Conservation (phyloP, 2,888 invertebrate species). For the Meta bourneti region DNA sequence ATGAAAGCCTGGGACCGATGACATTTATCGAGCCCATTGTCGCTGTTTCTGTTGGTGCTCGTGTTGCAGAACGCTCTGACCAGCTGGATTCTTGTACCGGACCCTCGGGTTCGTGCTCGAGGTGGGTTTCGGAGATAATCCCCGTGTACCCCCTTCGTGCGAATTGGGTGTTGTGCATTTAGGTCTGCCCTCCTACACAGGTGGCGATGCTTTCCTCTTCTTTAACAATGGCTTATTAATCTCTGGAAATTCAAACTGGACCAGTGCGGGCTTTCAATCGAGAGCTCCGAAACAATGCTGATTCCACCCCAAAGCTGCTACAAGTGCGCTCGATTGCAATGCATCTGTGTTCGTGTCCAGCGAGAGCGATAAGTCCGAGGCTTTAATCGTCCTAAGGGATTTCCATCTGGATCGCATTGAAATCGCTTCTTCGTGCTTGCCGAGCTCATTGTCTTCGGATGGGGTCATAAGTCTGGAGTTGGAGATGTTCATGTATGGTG, state of each 20-base stretch:
- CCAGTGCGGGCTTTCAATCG: too few species aligned
- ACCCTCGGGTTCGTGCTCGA: background rate
- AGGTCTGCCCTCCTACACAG: too few species aligned
- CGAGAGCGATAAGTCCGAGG: background rate
- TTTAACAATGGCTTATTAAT: too few species aligned
- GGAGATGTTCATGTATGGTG: too few species aligned
- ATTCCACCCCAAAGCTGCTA: background rate
- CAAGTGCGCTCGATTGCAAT: background rate
- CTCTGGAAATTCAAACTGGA: too few species aligned
- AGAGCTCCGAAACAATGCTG: too few species aligned
- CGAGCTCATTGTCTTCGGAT: background rate
- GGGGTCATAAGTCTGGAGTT: background rate
- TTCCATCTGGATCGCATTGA: background rate
- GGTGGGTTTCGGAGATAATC: too few species aligned
- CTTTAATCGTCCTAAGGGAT: background rate
- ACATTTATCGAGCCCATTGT: constrained; percentile 8
- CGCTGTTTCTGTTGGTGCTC: background rate
- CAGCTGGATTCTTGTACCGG: background rate
- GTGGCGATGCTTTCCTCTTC: too few species aligned
- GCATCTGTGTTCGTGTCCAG: background rate
- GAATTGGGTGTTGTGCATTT: too few species aligned
- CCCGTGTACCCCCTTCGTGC: too few species aligned
- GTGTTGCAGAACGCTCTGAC: background rate
- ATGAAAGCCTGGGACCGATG: background rate
- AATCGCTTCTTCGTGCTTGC: background rate